Evolutionary conservation across 2,797 vertebrate species (phyloP).

Genomic region (Chelonia mydas): DNA sequence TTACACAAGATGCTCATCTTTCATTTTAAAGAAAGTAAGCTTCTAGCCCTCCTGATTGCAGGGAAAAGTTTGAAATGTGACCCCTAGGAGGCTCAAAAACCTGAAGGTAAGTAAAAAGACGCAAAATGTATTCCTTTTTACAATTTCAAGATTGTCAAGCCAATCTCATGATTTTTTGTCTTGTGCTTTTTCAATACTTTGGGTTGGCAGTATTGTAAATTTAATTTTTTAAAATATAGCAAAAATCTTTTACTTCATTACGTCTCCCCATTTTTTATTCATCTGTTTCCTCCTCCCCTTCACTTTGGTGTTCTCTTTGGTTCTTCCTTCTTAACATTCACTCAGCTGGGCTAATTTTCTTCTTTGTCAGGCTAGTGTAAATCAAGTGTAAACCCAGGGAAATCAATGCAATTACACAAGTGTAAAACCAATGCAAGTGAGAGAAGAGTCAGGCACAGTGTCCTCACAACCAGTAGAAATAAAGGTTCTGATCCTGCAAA

Average conservation of each 20-base stretch:
- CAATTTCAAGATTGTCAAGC: neutral
- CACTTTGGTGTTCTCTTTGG: neutral
- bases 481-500: neutral
- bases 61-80: neutral
- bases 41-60: rapidly evolving
- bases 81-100: neutral
- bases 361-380: neutral
- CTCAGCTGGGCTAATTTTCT: neutral
- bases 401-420: neutral
- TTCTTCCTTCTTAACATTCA: neutral
- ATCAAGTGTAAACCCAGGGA: neutral
- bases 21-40: neutral
- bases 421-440: neutral
- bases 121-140: neutral
- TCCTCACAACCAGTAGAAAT: neutral
- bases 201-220: neutral
- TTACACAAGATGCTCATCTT: neutral
- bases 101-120: neutral
- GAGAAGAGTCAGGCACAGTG: neutral
- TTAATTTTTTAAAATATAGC: neutral
- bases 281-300: neutral
- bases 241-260: neutral
- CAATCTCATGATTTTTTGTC: neutral
- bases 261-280: neutral
- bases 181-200: neutral